Evolutionary conservation across 2,113 vertebrate species (phyloP).

Genomic region (Prunella himalayana): DNA sequence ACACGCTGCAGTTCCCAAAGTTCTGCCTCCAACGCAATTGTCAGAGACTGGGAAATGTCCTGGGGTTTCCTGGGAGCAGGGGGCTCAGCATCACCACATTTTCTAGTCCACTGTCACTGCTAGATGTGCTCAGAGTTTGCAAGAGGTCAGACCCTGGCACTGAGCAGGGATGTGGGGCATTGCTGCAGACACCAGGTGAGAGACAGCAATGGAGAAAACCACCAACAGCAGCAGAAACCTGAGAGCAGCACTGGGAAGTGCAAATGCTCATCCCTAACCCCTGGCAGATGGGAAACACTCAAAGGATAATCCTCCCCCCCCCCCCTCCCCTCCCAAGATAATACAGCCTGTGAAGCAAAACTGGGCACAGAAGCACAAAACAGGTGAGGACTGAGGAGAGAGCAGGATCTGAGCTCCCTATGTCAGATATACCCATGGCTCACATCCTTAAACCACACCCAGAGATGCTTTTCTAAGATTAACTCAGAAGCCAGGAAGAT

Average conservation of each 20-base stretch:
- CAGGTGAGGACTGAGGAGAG: background rate
- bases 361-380: background rate
- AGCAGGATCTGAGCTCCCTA: background rate
- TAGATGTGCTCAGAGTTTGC: background rate
- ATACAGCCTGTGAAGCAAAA: background rate
- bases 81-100: rapidly evolving
- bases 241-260: background rate
- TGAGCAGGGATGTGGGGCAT: background rate
- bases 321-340: rapidly evolving
- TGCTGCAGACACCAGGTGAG: background rate
- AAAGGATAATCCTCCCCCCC: background rate
- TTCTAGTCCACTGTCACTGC: background rate
- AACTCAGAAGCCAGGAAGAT: rapidly evolving
- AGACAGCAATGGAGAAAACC: rapidly evolving
- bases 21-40: background rate
- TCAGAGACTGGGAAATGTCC: background rate
- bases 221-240: background rate
- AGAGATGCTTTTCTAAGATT: background rate
- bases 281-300: background rate
- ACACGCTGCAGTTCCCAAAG: background rate
- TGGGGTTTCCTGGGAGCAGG: background rate
- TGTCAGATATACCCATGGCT: rapidly evolving
- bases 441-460: background rate
- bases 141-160: background rate
- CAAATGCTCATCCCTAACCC: background rate